These are phyloP conservation scores for Parnassius apollo DNA, from an alignment of 2,888 invertebrate species.

Conservation along the genomic window DNA sequence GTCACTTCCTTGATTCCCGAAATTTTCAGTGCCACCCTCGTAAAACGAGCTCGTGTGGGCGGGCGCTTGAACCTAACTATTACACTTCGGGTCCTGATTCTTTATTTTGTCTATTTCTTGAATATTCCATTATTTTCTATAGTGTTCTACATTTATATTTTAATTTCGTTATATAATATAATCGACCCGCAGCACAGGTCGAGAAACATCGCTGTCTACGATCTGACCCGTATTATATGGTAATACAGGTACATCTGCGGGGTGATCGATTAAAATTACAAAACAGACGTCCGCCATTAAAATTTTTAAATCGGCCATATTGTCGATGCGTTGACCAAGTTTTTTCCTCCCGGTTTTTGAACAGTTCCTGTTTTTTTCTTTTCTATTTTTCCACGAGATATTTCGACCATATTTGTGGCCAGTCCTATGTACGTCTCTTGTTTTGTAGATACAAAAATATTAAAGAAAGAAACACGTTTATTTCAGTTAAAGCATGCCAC, in stretches of 20 bases:
- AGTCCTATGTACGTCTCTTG: background rate
- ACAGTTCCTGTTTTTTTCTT: background rate
- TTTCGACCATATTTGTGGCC: background rate
- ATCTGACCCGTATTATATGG: slow-evolving; percentile 45
- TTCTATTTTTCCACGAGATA: background rate
- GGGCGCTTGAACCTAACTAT: too few relatives aligned
- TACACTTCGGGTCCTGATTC: too few relatives aligned
- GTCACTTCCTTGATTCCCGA: too few relatives aligned
- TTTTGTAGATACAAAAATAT: too few relatives aligned
- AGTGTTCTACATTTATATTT: too few relatives aligned
- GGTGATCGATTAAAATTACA: slow-evolving; percentile 35
- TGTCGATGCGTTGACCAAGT: slow-evolving; percentile 44
- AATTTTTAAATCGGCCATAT: slow-evolving; percentile 40
- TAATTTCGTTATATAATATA: background rate
- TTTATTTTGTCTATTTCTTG: too few relatives aligned
- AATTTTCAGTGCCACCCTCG: too few relatives aligned
- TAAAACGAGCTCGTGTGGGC: too few relatives aligned
- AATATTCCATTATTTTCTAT: too few relatives aligned
- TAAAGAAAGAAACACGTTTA: too few relatives aligned
- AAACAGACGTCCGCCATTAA: slow-evolving; percentile 33
- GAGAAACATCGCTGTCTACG: slow-evolving; percentile 24
- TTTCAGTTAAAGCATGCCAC: too few relatives aligned
- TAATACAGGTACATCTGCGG: slow-evolving; percentile 31
- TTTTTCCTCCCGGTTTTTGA: slow-evolving; percentile 31
- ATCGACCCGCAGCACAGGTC: slow-evolving; percentile 1